Conservation (phyloP, 2,113 vertebrate genomes). For the Sialia sialis region DNA sequence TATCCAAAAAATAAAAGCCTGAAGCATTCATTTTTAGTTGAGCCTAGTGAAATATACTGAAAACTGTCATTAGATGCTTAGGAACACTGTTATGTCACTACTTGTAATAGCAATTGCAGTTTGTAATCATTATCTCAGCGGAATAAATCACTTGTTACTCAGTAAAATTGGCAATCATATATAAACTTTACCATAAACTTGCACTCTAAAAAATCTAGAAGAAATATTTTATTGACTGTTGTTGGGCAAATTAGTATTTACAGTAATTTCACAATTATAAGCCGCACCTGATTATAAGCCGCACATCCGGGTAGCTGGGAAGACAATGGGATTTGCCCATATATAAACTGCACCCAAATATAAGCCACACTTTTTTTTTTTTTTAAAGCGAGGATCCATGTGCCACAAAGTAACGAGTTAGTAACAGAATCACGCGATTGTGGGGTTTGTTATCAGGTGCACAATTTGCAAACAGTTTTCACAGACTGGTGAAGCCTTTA, state of each 20-base stretch:
- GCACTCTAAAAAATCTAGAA: neutral
- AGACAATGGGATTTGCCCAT: too few species aligned
- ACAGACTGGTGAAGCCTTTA: too few species aligned
- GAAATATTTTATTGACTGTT: neutral
- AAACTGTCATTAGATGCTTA: neutral
- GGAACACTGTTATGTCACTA: neutral
- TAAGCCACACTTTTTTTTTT: too few species aligned
- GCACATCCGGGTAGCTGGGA: too few species aligned
- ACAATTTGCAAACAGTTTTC: too few species aligned
- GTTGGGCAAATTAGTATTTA: neutral
- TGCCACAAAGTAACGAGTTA: too few species aligned
- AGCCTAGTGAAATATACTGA: neutral
- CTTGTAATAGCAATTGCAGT: neutral
- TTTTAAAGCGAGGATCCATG: too few species aligned
- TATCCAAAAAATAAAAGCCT: neutral
- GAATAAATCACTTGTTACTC: neutral
- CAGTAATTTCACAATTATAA: too few species aligned
- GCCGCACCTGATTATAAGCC: too few species aligned
- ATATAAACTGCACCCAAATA: too few species aligned
- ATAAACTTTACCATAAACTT: neutral
- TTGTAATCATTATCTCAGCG: neutral
- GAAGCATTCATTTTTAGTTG: neutral
- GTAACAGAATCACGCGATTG: too few species aligned
- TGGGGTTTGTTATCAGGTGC: too few species aligned
- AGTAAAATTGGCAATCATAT: neutral